A percentile compares a stretch with the other conserved stretches of the same genome.
Conservation (phyloP, 2,797 vertebrate species). For the Centroberyx gerrardi region DNA sequence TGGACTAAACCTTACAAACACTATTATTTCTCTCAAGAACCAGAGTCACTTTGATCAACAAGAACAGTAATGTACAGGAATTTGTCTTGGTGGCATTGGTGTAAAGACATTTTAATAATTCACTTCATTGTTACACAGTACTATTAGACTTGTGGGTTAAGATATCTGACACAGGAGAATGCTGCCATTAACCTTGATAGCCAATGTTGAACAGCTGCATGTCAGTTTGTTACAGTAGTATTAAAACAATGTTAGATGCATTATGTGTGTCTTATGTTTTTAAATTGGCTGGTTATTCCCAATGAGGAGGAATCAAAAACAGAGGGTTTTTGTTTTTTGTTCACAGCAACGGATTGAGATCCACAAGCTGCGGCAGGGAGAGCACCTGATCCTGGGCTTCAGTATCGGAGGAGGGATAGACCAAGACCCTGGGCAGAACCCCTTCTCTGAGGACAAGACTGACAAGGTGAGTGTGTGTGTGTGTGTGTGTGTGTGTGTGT, state of each 20-base stretch:
- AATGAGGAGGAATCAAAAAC: neutral
- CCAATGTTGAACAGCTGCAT: neutral
- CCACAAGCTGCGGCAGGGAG: constrained; percentile 90
- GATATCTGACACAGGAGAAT: neutral
- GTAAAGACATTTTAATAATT: neutral
- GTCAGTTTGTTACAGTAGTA: neutral
- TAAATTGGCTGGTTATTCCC: neutral
- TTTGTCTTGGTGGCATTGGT: neutral
- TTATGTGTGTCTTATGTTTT: neutral
- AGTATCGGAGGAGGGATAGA: constrained; percentile 99
- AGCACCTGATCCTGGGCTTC: constrained; percentile 96
- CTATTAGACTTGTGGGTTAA: neutral
- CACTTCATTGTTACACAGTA: neutral
- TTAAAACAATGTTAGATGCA: too few species aligned
- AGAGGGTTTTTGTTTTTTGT: neutral
- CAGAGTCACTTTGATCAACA: neutral
- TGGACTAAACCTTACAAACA: too few species aligned
- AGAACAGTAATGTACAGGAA: neutral
- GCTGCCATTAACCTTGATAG: neutral
- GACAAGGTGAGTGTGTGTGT: constrained; percentile 90
- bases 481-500: constrained; percentile 8
- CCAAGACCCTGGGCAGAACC: constrained; percentile 97
- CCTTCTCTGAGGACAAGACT: constrained; percentile 95
- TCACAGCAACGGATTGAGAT: constrained; percentile 96
- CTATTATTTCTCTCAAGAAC: too few species aligned